Percentiles rank a stretch among this genome's conserved stretches.
phyloP scores from a whole-genome alignment of 2,888 invertebrate genomes.

The Phlogophora meticulosa region DNA sequence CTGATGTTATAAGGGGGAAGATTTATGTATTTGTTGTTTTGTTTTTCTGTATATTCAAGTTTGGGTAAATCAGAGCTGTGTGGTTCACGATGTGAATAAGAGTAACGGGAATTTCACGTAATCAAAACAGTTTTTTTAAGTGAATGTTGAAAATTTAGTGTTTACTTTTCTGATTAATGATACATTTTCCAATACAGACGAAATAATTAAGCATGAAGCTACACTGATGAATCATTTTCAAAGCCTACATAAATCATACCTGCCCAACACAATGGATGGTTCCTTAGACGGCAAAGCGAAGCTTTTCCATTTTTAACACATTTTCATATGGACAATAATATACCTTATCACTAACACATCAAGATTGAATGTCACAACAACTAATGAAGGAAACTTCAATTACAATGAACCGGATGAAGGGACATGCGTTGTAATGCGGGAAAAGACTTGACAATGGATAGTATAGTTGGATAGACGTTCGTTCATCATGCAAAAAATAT shows the following conservation, averaged over 20 bases:
- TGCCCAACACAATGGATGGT: conserved; percentile 59
- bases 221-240: conserved; percentile 64
- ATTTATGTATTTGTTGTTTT: not conserved
- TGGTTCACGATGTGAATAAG: not conserved
- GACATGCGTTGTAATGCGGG: conserved; percentile 84
- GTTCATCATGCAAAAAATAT: conserved; percentile 78
- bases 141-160: not conserved
- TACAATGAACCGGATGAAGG: conserved; percentile 76
- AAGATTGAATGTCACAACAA: conserved; percentile 71
- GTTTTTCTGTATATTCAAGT: not conserved
- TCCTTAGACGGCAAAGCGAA: conserved; percentile 71
- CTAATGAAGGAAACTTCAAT: conserved; percentile 72
- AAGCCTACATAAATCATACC: conserved; percentile 70
- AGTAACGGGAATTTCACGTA: not conserved
- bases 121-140: not conserved
- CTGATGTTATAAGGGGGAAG: too few relatives aligned
- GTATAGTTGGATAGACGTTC: conserved; percentile 65
- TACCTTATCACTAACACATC: conserved; percentile 69
- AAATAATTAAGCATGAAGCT: conserved; percentile 71
- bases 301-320: conserved; percentile 61
- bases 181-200: conserved; percentile 32
- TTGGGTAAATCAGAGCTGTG: too few relatives aligned
- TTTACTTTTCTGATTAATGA: not conserved
- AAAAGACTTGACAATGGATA: conserved; percentile 77
- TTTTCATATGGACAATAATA: conserved; percentile 44